Conservation (phyloP, 2,888 invertebrate species). For the Megalurothrips usitatus region DNA sequence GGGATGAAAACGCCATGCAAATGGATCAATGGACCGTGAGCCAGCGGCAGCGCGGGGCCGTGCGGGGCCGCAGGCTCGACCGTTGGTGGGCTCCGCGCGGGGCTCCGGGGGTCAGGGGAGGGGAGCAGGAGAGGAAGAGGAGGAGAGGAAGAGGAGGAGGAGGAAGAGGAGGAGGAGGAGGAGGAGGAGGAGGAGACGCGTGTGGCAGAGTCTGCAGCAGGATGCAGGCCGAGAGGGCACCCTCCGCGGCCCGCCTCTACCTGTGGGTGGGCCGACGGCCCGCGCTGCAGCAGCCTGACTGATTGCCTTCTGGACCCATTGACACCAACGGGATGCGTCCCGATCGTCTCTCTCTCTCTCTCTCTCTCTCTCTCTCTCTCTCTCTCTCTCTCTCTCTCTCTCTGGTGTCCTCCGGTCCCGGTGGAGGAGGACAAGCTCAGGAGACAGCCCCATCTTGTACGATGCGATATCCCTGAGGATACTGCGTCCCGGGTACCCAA, state of each 20-base stretch:
- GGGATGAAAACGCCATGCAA: too few species aligned
- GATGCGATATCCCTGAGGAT: neutral
- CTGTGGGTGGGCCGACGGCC: neutral
- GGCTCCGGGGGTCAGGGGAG: too few species aligned
- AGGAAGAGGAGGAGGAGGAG: too few species aligned
- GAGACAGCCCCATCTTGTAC: neutral
- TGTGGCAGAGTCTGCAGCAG: too few species aligned
- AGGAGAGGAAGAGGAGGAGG: too few species aligned
- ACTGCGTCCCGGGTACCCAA: neutral
- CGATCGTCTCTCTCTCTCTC: neutral
- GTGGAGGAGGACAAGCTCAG: neutral
- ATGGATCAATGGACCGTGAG: too few species aligned
- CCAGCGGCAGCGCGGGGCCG: too few species aligned
- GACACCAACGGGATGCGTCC: neutral
- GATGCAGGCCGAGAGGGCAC: too few species aligned
- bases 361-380: slow-evolving; percentile 23
- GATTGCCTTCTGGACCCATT: neutral
- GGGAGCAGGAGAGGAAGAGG: too few species aligned
- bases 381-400: slow-evolving; percentile 16
- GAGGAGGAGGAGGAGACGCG: too few species aligned
- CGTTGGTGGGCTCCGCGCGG: too few species aligned
- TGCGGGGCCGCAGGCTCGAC: too few species aligned
- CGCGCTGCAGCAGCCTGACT: neutral
- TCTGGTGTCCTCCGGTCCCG: neutral
- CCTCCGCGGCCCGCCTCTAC: neutral